A percentile compares a stretch with the other conserved stretches of the same genome.
phyloP scores from a whole-genome alignment of 1,140 invertebrate species.

The Ctenoplectra terminalis region DNA sequence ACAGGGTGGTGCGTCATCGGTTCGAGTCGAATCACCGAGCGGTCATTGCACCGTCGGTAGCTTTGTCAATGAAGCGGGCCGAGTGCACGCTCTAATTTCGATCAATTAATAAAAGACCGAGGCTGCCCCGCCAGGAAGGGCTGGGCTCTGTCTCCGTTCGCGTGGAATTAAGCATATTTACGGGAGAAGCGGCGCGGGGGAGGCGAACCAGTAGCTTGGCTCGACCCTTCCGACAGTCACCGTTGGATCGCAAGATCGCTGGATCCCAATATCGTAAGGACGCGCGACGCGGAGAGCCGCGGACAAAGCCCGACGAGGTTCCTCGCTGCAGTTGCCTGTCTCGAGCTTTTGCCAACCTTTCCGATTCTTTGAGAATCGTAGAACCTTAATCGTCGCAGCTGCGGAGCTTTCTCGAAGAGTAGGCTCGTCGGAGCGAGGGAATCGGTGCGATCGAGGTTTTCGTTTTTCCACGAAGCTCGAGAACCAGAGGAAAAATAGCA shows the following conservation, averaged over 20 bases:
- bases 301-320: background rate
- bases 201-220: too few species aligned
- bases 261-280: background rate
- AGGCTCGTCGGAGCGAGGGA: background rate
- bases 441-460: background rate
- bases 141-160: conserved; percentile 38
- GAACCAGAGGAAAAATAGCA: background rate
- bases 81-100: conserved; percentile 71
- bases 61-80: conserved; percentile 71
- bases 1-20: conserved; percentile 63
- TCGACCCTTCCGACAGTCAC: background rate
- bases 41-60: conserved; percentile 73
- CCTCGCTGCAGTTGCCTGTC: too few species aligned
- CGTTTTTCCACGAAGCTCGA: background rate
- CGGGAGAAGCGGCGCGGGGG: background rate
- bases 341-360: too few species aligned
- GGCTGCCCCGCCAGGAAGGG: conserved; percentile 52
- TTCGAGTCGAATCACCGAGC: conserved; percentile 63
- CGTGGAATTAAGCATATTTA: conserved; percentile 54
- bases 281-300: background rate
- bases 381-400: too few species aligned
- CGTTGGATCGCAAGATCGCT: background rate
- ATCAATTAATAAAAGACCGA: conserved; percentile 72
- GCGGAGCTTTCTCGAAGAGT: too few species aligned
- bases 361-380: too few species aligned